Percentiles rank a stretch among this genome's conserved stretches.
Conservation (phyloP, 2,113 vertebrate species). For the Rhabdornis inornatus region DNA sequence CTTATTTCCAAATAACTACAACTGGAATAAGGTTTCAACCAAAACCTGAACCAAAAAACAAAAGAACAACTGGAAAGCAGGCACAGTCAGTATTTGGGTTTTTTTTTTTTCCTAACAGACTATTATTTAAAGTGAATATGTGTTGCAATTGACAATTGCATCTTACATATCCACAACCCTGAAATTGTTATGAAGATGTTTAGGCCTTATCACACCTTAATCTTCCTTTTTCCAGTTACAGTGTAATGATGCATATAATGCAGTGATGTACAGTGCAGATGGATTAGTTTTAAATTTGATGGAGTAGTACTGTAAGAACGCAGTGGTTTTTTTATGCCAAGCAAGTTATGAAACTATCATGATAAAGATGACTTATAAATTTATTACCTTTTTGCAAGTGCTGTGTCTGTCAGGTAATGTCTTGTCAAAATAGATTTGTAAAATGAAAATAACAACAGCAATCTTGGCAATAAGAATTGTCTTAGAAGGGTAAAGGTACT, state of each 20-base stretch:
- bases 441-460: background rate
- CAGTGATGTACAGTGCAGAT: slow-evolving; percentile 5
- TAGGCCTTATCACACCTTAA: slow-evolving; percentile 19
- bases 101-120: background rate
- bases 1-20: background rate
- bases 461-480: background rate
- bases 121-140: background rate
- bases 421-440: background rate
- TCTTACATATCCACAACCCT: slow-evolving; percentile 2
- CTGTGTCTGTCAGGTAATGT: background rate
- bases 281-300: slow-evolving; percentile 31
- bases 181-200: slow-evolving; percentile 28
- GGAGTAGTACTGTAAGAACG: background rate
- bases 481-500: background rate
- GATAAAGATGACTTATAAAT: slow-evolving; percentile 35
- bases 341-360: slow-evolving; percentile 15
- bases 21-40: background rate
- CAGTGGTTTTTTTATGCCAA: background rate
- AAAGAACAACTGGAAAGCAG: background rate
- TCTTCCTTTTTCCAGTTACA: slow-evolving; percentile 35
- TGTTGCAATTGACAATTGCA: background rate
- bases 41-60: background rate
- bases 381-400: background rate
- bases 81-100: background rate
- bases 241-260: slow-evolving; percentile 37